A percentile compares a stretch with the other conserved stretches of the same genome.
phyloP scores from a whole-genome alignment of 2,113 vertebrate species.

The Tachycineta bicolor region DNA sequence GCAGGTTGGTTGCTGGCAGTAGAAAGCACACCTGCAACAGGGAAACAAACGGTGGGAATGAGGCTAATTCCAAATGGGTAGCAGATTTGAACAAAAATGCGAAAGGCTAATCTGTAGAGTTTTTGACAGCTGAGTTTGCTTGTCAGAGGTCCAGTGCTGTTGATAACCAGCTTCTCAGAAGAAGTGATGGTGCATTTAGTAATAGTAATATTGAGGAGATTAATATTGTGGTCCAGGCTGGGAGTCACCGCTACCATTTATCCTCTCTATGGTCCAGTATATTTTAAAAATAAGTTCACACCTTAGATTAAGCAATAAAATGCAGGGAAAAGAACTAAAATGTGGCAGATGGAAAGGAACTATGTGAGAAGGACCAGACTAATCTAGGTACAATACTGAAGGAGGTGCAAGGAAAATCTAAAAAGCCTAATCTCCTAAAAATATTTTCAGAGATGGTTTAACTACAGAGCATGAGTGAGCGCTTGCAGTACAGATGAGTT shows the following conservation, averaged over 20 bases:
- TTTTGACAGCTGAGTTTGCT: neutral
- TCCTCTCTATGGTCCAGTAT: neutral
- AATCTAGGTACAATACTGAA: slow-evolving; percentile 21
- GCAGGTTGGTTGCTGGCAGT: neutral
- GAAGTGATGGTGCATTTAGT: neutral
- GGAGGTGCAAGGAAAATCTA: slow-evolving; percentile 33
- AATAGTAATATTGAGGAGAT: neutral
- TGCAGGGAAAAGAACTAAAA: neutral
- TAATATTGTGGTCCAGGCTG: neutral
- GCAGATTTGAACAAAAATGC: neutral
- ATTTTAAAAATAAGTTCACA: neutral
- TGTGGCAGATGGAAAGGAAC: slow-evolving; percentile 7
- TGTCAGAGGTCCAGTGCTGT: neutral
- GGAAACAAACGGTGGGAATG: neutral
- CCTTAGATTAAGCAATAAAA: slow-evolving; percentile 9
- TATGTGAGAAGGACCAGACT: neutral
- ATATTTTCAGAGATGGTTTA: neutral
- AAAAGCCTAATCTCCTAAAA: slow-evolving; percentile 26
- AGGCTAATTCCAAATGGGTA: neutral
- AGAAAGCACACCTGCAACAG: neutral
- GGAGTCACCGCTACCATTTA: neutral
- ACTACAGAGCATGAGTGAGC: neutral
- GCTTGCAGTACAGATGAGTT: neutral
- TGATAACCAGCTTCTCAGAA: neutral
- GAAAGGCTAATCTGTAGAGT: neutral